Evolutionary conservation across 2,888 invertebrate species (phyloP).

Genomic region (Mantis religiosa): DNA sequence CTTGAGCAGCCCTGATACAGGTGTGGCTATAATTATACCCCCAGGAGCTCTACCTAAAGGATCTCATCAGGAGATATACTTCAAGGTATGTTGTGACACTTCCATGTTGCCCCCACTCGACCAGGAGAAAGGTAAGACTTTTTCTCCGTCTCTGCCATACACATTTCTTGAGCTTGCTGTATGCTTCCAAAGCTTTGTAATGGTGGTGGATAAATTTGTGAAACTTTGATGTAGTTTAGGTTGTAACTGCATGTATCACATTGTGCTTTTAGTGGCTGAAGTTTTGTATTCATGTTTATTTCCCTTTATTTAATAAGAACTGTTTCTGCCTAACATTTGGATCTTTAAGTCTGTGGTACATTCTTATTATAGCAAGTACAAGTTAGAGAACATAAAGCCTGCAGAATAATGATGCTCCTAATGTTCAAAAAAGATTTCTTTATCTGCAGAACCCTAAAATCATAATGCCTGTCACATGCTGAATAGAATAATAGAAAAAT

Average conservation of each 20-base stretch:
- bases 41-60: constrained; percentile 80
- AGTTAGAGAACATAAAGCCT: too few relatives aligned
- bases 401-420: too few relatives aligned
- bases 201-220: neutral
- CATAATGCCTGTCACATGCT: too few relatives aligned
- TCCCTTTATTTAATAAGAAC: neutral
- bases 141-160: neutral
- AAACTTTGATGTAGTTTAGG: neutral
- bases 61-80: constrained; percentile 86
- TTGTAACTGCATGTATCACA: neutral
- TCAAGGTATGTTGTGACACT: constrained; percentile 67
- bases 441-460: too few relatives aligned
- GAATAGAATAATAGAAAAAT: too few relatives aligned
- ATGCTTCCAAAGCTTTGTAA: neutral
- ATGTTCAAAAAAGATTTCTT: too few relatives aligned
- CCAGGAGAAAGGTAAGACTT: constrained; percentile 76
- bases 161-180: neutral
- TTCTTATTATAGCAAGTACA: too few relatives aligned
- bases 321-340: neutral
- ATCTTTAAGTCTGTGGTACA: too few relatives aligned
- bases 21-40: constrained; percentile 85
- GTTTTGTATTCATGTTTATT: neutral
- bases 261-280: neutral
- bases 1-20: constrained; percentile 82
- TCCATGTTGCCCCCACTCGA: constrained; percentile 72